Conservation (phyloP, 1,140 invertebrate genomes). For the Stegodyphus mimosarum region DNA sequence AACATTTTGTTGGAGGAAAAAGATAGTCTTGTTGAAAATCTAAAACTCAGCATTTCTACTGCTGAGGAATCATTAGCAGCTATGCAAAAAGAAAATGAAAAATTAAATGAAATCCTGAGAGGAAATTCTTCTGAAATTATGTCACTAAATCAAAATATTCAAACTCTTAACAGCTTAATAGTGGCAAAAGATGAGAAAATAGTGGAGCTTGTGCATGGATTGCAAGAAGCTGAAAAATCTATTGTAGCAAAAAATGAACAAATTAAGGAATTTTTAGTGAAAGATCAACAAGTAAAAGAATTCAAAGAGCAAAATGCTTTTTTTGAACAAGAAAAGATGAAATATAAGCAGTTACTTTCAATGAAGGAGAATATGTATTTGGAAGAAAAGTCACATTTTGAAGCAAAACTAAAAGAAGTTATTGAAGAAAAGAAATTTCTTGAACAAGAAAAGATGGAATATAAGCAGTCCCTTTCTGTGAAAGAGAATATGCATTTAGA, state of each 20-base stretch:
- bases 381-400: background rate
- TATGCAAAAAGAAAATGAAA: background rate
- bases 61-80: too few species aligned
- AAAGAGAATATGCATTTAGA: constrained; percentile 17
- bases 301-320: constrained; percentile 23
- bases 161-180: background rate
- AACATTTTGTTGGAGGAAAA: too few species aligned
- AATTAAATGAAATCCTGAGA: background rate
- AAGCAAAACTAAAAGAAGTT: background rate
- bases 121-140: background rate
- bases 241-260: background rate
- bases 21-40: too few species aligned
- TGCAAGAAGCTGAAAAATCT: background rate
- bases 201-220: background rate
- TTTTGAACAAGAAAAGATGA: constrained; percentile 12
- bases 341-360: too few species aligned
- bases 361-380: too few species aligned
- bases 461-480: constrained; percentile 12
- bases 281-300: background rate
- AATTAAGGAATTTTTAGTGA: background rate
- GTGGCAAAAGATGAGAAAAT: background rate
- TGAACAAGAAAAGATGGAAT: background rate
- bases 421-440: background rate
- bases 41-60: too few species aligned
- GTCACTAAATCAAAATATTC: background rate